Conservation (phyloP, 2,888 invertebrate genomes). For the Belgica antarctica region DNA sequence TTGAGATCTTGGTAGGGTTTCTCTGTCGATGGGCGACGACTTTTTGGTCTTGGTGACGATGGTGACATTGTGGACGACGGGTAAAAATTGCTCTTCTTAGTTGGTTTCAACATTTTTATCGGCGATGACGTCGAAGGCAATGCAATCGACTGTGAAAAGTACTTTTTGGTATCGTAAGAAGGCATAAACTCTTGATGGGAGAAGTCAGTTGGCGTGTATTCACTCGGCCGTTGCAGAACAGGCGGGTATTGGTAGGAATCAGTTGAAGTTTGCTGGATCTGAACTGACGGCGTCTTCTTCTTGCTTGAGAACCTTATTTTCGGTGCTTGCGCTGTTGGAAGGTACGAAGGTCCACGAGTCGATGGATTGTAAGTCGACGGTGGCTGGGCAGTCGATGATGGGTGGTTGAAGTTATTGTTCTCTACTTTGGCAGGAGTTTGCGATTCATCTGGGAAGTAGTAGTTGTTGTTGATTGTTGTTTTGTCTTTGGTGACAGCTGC, state of each 20-base stretch:
- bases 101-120: slow-evolving; percentile 35
- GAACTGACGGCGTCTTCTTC: neutral
- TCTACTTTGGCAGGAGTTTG: slow-evolving; percentile 6
- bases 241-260: slow-evolving; percentile 40
- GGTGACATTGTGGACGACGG: slow-evolving; percentile 45
- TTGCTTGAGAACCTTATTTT: neutral
- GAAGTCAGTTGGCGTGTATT: slow-evolving; percentile 24
- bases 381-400: too few relatives aligned
- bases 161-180: neutral
- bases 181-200: neutral
- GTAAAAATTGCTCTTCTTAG: slow-evolving; percentile 50
- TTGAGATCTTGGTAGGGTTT: neutral
- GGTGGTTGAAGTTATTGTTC: neutral
- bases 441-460: slow-evolving; percentile 35
- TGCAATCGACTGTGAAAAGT: neutral
- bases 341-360: neutral
- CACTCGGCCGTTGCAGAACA: slow-evolving; percentile 32
- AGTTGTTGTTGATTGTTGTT: slow-evolving; percentile 13
- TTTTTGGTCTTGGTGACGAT: slow-evolving; percentile 17
- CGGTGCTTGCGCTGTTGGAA: neutral
- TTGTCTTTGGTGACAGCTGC: slow-evolving; percentile 14
- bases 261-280: slow-evolving; percentile 20
- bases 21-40: slow-evolving; percentile 26
- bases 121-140: slow-evolving; percentile 12
- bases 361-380: neutral